phyloP scores from a whole-genome alignment of 2,888 invertebrate genomes.

The Apeira syringaria region DNA sequence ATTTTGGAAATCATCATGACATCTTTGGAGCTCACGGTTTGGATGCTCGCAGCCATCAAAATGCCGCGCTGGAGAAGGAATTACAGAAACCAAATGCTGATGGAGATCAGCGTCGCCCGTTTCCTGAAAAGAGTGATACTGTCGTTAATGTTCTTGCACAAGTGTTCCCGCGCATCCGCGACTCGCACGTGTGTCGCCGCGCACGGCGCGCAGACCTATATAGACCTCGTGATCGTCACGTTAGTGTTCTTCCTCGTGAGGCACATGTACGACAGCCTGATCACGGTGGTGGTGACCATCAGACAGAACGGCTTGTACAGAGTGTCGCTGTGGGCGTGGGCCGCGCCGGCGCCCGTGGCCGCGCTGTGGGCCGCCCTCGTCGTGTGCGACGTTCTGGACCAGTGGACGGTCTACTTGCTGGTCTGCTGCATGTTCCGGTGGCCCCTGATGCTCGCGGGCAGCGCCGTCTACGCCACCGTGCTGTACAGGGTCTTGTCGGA shows the following conservation, averaged over 20 bases:
- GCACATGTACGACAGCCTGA: constrained; percentile 71
- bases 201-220: constrained; percentile 54
- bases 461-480: constrained; percentile 55
- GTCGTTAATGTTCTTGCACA: constrained; percentile 48
- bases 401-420: constrained; percentile 52
- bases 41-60: constrained; percentile 58
- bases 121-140: constrained; percentile 62
- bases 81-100: constrained; percentile 74
- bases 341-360: constrained; percentile 58
- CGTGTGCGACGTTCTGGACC: constrained; percentile 34
- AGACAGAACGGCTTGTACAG: constrained; percentile 56
- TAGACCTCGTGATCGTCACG: constrained; percentile 67
- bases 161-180: constrained; percentile 32
- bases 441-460: constrained; percentile 66
- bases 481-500: constrained; percentile 60
- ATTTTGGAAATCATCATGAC: constrained; percentile 68
- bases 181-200: constrained; percentile 33
- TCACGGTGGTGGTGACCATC: constrained; percentile 65
- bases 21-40: constrained; percentile 58
- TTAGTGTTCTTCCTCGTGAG: constrained; percentile 70
- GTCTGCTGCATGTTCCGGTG: constrained; percentile 63
- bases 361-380: constrained; percentile 45
- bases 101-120: constrained; percentile 66
- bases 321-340: constrained; percentile 60
- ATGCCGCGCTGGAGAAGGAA: constrained; percentile 68